Percentiles rank a stretch among this genome's conserved stretches.
Evolutionary conservation across 2,797 vertebrate genomes (phyloP).

Genomic region (Trichosurus vulpecula): DNA sequence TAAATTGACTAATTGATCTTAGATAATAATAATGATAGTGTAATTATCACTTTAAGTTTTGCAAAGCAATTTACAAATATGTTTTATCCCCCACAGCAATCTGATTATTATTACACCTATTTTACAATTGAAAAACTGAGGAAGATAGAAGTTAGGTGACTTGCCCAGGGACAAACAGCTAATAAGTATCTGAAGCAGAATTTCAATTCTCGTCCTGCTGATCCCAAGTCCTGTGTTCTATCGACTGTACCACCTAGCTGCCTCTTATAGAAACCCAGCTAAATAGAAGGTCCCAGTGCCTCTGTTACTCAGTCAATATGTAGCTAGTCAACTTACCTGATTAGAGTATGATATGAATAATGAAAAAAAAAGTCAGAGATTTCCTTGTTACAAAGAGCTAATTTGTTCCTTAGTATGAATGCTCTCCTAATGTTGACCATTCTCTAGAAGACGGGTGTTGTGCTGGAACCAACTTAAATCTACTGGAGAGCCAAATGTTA

Average conservation of each 20-base stretch:
- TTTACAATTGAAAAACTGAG: background rate
- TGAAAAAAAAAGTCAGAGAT: background rate
- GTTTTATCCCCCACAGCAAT: background rate
- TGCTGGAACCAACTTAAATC: background rate
- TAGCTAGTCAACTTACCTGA: background rate
- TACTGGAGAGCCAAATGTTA: background rate
- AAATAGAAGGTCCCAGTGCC: background rate
- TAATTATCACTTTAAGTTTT: background rate
- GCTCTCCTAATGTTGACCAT: background rate
- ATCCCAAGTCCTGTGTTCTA: background rate
- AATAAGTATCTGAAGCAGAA: background rate
- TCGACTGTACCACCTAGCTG: background rate
- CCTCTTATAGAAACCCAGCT: background rate
- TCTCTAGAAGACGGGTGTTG: background rate
- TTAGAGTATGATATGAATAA: background rate
- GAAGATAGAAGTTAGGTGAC: background rate
- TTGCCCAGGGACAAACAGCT: background rate
- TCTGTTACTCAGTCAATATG: background rate
- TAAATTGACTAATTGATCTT: background rate
- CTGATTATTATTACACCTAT: background rate
- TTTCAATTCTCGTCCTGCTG: background rate
- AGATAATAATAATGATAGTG: background rate
- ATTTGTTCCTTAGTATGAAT: background rate
- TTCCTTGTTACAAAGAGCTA: background rate
- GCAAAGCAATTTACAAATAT: background rate